phyloP scores from a whole-genome alignment of 2,797 vertebrate species.

The Graptemys geographica region DNA sequence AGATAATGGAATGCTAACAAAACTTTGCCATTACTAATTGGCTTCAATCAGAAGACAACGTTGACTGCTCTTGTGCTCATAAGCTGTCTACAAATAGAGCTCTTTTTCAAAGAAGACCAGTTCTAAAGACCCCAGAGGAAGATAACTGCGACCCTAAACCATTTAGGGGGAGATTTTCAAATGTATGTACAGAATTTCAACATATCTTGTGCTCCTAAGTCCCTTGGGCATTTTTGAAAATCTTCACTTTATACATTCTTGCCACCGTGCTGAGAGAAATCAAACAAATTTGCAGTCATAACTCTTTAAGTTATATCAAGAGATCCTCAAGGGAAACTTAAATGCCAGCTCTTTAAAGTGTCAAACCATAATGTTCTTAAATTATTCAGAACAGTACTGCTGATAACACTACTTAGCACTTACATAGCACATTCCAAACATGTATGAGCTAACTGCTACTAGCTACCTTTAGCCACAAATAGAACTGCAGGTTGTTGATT shows the following conservation, averaged over 20 bases:
- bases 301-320: accelerated
- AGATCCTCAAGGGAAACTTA: accelerated
- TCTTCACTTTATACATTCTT: neutral
- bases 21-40: neutral
- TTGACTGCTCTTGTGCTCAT: neutral
- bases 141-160: neutral
- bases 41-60: neutral
- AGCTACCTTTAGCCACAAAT: accelerated
- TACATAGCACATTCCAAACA: no score
- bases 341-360: accelerated
- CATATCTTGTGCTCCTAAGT: neutral
- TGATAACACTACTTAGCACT: accelerated
- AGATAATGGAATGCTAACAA: neutral
- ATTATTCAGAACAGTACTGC: neutral
- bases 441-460: accelerated
- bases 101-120: neutral
- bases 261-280: accelerated
- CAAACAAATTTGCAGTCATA: accelerated
- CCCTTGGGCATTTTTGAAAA: accelerated
- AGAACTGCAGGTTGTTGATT: accelerated
- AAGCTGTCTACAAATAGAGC: neutral
- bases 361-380: neutral
- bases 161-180: neutral
- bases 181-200: accelerated
- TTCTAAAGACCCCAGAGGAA: neutral